Evolutionary conservation across 2,113 vertebrate genomes (phyloP), one percentile per base, ranked within the genome.

Genomic region (Aphyosemion australe): DNA sequence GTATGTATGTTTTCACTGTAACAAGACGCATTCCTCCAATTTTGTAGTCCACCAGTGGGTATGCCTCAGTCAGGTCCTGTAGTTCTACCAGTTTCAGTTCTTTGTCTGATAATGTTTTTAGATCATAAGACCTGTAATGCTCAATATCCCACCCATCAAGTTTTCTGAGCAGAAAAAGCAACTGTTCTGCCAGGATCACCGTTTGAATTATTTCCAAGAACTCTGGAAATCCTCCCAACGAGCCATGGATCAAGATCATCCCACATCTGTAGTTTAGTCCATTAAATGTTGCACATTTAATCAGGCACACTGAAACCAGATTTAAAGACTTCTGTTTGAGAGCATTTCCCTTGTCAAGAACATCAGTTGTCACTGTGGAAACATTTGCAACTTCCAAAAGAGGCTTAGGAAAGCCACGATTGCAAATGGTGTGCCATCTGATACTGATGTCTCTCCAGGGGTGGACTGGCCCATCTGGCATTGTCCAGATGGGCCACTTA

Each of bases 151-250:
- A 78, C 21, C 50, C 74, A 65, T 42, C 32, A 1, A 80, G 61
- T 54, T 57, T 74, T 9, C 43, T 74, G 12, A 77, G 69, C 20
- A 80, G 59, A 11, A 76, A 83, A 6, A 76, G 16, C 14, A 66
- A 1, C 1, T 77, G 70, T 16, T 80, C 54, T 19, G 19, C 39
- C 19, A 72, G 55, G 20, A 72, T 64, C 34, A 75, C 46, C 47
- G 78, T 85, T 37, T 83, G 76, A 32, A 80, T 63, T 15, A 80
- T 85, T 74, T 85, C 66, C 57, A 41, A 4, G 43, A 85, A 83
- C 46, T 80, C 69, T 73, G 72, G 72, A 26, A 73, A 50, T 59
- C 74, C 71, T 75, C 65, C 70, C 39, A 73, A 12, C 63, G 76
- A 76, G 56, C 77, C 62, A 14, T 70, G 59, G 53, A 74, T 57